Evolutionary conservation across 2,888 invertebrate genomes (phyloP), one percentile per base, ranked within the genome.

Genomic region (Ceratothoa steindachneri): DNA sequence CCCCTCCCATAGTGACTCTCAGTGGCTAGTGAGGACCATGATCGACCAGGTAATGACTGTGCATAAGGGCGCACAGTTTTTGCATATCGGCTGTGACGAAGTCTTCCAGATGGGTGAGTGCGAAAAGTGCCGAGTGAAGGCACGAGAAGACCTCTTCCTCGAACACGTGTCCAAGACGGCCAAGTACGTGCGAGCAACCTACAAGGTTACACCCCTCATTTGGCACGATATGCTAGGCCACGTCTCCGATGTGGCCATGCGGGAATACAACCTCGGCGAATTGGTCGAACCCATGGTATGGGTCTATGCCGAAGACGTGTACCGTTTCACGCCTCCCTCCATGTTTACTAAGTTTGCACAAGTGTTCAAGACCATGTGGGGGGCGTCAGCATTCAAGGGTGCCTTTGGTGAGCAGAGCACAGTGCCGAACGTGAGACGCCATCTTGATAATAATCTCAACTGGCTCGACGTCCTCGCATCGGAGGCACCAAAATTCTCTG

Each of bases 191-290:
- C 87, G 87, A 64, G 84, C 85, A 9, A 87, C 86, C 67, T 88
- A 89, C 84, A 84, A 86, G 22, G 83, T 90, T 24, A 87, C 86
- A 19, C 86, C 90, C 0, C 88, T 92, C 73, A 89, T 92, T 81
- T 92, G 92, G 92, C 92, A 92, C 82, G 92, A 92, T 83, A 92
- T 92, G 91, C 83, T 92, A 72, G 84, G 91, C 0, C 88, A 89
- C 81, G 86, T 90, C 80, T 86, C 88, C 1, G 84, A 88, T 65
- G 87, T 87, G 77, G 86, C 87, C 76, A 85, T 90, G 84, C 85
- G 88, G 72, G 88, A 88, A 77, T 87, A 87, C 30, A 87, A 88
- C 55, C 85, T 92, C 19, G 89, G 90, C 0, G 85, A 86, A 31
- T 85, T 90, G 52, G 90, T 92, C 0, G 91, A 92, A 82, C 90